phyloP scores from a whole-genome alignment of 2,888 invertebrate genomes.

The Hypsopygia costalis region DNA sequence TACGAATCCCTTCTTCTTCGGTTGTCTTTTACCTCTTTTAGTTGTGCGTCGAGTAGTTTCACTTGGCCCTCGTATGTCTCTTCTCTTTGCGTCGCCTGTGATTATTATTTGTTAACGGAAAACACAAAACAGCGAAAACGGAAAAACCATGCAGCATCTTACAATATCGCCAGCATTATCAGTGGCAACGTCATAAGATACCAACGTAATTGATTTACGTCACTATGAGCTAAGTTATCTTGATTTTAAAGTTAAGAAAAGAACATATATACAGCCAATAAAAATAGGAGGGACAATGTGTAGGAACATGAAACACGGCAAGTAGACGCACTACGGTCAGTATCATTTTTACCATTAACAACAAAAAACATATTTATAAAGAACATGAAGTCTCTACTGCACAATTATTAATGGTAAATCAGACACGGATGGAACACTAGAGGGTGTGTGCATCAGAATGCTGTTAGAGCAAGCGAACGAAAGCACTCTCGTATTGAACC shows the following conservation, averaged over 20 bases:
- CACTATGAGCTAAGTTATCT: conserved; percentile 34
- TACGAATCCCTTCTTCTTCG: conserved; percentile 42
- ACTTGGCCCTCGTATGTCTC: conserved; percentile 95
- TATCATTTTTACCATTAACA: conserved; percentile 43
- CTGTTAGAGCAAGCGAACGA: conserved; percentile 68
- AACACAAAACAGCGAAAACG: conserved; percentile 64
- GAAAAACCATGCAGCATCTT: conserved; percentile 58
- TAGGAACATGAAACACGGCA: conserved; percentile 42
- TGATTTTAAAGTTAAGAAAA: conserved; percentile 37
- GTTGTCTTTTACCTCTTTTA: conserved; percentile 92
- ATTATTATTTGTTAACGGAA: conserved; percentile 72
- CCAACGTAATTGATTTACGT: conserved; percentile 28
- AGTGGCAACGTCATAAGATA: conserved; percentile 41
- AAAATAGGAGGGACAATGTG: conserved; percentile 33
- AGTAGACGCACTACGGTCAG: conserved; percentile 47
- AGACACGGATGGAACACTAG: conserved; percentile 40
- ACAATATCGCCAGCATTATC: conserved; percentile 28
- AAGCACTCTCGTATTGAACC: conserved; percentile 57
- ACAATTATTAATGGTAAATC: conserved; percentile 29
- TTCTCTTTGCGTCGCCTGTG: conserved; percentile 96
- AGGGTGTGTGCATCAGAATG: conserved; percentile 56
- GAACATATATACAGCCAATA: conserved; percentile 51
- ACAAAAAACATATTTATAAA: too few relatives aligned
- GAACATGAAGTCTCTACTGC: too few relatives aligned
- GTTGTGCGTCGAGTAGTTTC: conserved; percentile 92